Evolutionary conservation across 2,113 vertebrate species (phyloP).

Genomic region (Caracal caracal): DNA sequence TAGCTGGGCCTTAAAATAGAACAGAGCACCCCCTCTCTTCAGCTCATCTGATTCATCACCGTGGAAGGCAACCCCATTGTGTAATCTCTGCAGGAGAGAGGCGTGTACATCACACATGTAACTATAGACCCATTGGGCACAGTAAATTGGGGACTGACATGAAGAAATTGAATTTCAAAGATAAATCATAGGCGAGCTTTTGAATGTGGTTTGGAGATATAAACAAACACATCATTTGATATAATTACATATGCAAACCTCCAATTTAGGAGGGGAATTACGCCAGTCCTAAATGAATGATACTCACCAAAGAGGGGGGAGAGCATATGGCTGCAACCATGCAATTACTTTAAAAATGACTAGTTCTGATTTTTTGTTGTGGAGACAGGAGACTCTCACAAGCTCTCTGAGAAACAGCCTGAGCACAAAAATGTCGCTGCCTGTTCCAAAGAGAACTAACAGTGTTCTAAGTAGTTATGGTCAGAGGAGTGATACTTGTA

Average conservation of each 20-base stretch:
- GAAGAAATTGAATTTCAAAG: conserved; percentile 83
- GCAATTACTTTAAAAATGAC: conserved; percentile 75
- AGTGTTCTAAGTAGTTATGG: conserved; percentile 43
- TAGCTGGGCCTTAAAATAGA: not conserved
- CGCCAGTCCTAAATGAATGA: conserved; percentile 78
- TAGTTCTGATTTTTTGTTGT: conserved; percentile 79
- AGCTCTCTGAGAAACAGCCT: conserved; percentile 66
- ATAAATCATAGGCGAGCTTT: conserved; percentile 79
- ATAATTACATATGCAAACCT: conserved; percentile 83
- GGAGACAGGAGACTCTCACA: conserved; percentile 70
- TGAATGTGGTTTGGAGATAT: conserved; percentile 79
- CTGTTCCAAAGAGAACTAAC: conserved; percentile 56
- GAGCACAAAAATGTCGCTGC: conserved; percentile 37
- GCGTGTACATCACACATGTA: not conserved
- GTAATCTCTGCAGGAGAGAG: not conserved
- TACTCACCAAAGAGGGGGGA: conserved; percentile 29
- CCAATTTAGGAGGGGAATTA: conserved; percentile 79
- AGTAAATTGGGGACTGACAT: conserved; percentile 79
- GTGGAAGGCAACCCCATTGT: not conserved
- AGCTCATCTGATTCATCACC: not conserved
- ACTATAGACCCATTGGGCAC: conserved; percentile 72
- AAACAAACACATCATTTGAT: conserved; percentile 86
- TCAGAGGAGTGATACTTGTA: not conserved
- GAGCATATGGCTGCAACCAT: conserved; percentile 15
- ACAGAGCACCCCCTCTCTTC: not conserved